Percentiles rank a stretch among this genome's conserved stretches.
These are phyloP conservation scores for Nothocercus julius DNA, from an alignment of 2,113 vertebrate genomes.

Conservation along the genomic window DNA sequence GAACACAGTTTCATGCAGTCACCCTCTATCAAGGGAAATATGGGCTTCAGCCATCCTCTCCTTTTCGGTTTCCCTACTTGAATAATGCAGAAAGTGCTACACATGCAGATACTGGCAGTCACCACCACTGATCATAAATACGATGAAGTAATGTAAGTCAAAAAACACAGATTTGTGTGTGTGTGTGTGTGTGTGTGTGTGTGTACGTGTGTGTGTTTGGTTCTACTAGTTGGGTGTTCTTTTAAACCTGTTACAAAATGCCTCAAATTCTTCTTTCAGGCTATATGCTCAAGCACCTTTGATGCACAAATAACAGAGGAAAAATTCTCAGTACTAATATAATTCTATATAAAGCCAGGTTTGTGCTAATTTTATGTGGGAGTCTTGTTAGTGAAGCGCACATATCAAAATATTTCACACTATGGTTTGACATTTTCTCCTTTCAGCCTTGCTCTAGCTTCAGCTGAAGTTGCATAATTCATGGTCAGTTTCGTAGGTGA, in stretches of 20 bases:
- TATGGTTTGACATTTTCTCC: slow-evolving; percentile 26
- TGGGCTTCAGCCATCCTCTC: fast-evolving
- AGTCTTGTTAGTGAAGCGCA: background rate
- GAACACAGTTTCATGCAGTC: fast-evolving
- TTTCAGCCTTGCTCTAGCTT: background rate
- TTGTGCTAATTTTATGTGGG: background rate
- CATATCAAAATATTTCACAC: slow-evolving; percentile 22
- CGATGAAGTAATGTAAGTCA: background rate
- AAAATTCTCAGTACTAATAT: background rate
- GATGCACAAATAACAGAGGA: background rate
- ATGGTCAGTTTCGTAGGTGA: background rate
- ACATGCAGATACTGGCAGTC: background rate
- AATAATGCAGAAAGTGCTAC: background rate
- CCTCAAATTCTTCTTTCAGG: background rate
- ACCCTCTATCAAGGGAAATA: background rate
- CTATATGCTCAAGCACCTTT: background rate
- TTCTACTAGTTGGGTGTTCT: background rate
- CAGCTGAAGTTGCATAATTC: slow-evolving; percentile 15
- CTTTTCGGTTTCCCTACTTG: fast-evolving
- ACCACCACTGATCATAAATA: background rate
- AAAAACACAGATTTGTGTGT: background rate
- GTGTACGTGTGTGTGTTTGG: background rate
- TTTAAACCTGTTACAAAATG: background rate
- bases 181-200: no score
- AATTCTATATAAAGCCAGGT: background rate